Evolutionary conservation across 2,888 invertebrate genomes (phyloP).

Genomic region (Scaptomyza tumidula): DNA sequence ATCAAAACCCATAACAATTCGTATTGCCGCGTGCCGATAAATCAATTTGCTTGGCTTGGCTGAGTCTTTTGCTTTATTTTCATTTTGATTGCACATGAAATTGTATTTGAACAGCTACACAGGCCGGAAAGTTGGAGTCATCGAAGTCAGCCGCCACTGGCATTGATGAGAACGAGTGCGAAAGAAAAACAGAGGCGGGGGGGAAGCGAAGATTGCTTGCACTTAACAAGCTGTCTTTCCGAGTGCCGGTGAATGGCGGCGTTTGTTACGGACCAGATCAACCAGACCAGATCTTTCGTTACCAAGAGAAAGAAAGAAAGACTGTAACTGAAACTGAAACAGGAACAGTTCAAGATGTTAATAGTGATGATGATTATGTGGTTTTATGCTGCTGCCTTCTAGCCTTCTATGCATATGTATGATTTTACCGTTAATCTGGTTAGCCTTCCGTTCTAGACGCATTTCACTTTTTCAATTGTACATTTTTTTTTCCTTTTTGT

Average conservation of each 20-base stretch:
- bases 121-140: constrained; percentile 47
- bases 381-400: not conserved
- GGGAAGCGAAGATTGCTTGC: not conserved
- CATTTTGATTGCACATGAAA: constrained; percentile 65
- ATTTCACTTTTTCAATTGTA: constrained; percentile 49
- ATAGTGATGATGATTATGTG: not conserved
- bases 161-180: not conserved
- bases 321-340: constrained; percentile 24
- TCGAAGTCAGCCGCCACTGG: constrained; percentile 1
- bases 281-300: constrained; percentile 33
- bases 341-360: constrained; percentile 21
- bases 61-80: constrained; percentile 50
- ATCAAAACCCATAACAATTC: constrained; percentile 62
- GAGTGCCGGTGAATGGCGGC: constrained; percentile 37
- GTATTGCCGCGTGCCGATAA: constrained; percentile 76
- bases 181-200: not conserved
- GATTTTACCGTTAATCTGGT: not conserved
- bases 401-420: not conserved
- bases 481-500: too few relatives aligned
- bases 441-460: constrained; percentile 28
- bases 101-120: constrained; percentile 57
- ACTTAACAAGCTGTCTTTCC: constrained; percentile 37
- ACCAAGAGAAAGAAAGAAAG: constrained; percentile 3
- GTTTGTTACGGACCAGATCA: constrained; percentile 32
- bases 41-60: constrained; percentile 65